These are phyloP conservation scores for Thera britannica DNA, from an alignment of 2,888 invertebrate species.

Conservation along the genomic window DNA sequence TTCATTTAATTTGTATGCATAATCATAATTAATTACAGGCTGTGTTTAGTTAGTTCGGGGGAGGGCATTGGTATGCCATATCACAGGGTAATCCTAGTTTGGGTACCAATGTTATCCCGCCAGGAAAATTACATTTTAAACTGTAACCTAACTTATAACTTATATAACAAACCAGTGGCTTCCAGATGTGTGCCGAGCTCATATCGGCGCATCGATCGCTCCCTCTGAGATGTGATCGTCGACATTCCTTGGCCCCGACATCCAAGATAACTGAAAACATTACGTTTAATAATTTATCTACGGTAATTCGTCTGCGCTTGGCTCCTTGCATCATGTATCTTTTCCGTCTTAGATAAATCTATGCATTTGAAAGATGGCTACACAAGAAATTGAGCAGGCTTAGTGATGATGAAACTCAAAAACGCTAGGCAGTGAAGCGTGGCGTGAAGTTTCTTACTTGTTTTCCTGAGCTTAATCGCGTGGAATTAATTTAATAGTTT, in stretches of 20 bases:
- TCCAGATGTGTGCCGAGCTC: slow-evolving; percentile 66
- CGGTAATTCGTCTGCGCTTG: slow-evolving; percentile 63
- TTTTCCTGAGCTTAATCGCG: neutral
- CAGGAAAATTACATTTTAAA: too few species aligned
- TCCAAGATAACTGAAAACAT: slow-evolving; percentile 68
- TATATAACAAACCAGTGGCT: slow-evolving; percentile 68
- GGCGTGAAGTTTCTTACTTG: neutral
- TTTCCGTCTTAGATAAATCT: slow-evolving; percentile 37
- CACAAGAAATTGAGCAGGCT: neutral
- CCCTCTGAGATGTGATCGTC: slow-evolving; percentile 61
- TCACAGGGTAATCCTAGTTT: too few species aligned
- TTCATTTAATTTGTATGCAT: too few species aligned
- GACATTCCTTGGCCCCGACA: slow-evolving; percentile 63
- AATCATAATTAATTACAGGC: too few species aligned
- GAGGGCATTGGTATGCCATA: too few species aligned
- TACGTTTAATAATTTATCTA: slow-evolving; percentile 69
- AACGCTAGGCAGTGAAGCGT: neutral
- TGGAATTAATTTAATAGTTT: too few species aligned
- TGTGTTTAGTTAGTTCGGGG: too few species aligned
- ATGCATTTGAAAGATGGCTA: slow-evolving; percentile 24
- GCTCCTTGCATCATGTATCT: slow-evolving; percentile 44
- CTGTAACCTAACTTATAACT: too few species aligned
- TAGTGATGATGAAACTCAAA: neutral
- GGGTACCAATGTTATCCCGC: too few species aligned
- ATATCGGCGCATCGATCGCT: slow-evolving; percentile 65